Base-by-base conservation (phyloP, 1,140 invertebrate genomes). In the Harpegnathos saltator region DNA sequence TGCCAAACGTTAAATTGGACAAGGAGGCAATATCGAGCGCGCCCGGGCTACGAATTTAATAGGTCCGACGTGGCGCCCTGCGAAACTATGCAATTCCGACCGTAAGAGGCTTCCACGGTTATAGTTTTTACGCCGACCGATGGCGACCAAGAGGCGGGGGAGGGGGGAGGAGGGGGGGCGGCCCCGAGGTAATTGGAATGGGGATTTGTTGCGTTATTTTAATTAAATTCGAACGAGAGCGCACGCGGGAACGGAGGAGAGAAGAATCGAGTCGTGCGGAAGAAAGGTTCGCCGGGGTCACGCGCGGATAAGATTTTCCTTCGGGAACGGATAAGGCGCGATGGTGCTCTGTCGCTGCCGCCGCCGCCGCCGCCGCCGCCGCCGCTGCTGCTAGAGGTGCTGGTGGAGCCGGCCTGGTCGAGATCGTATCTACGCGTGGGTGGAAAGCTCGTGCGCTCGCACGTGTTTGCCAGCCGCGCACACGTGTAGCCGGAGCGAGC, bases 191-290 rank as follows among this genome's bases (percentile, higher is more conserved):
- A 89, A 88, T 90, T 90, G 83, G 77, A 89, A 88, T 61, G 81
- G 68, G 66, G 87, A 87, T 90, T 87, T 87, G 81, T 84, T 82
- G 81, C 82, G 81, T 83, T 84, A 85, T 88, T 91, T 90, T 85
- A 89, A 90, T 89, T 81, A 89, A 90, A 90, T 87, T 86, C 62
- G 74, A 80, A 69, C 63, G 63, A 58, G 52, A 69, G 58, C 29
- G 1, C 5, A 5, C 29, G 1, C 29, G 5, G 59, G 78, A 58
- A 63, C 52, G 52, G 24, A 2, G 24, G 7, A 7, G 33, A 19
- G 61, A n/a, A 14, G 19, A 12, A 12, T 62, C 61, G 26, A 63
- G 56, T 48, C 38, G 52, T 29, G 54, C 54, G 22, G 29, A 59
- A 33, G 19, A 50, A 24, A 48, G 22, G 17, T 54, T 54, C 24